Base-by-base conservation (phyloP, 2,797 vertebrate genomes). In the Premnoplex brunnescens region DNA sequence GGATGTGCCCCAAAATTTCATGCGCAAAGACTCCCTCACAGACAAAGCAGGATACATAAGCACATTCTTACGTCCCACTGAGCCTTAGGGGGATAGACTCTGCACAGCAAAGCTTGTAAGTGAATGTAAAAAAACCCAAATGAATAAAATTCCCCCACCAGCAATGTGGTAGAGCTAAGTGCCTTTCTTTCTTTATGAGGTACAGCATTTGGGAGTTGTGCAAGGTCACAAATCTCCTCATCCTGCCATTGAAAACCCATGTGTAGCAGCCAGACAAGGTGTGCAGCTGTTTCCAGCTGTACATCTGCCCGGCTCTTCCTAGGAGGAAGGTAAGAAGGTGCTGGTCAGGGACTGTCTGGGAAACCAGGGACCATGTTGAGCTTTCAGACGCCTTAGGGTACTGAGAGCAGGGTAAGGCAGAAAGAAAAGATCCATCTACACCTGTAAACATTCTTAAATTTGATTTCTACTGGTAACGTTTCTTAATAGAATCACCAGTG, bases 1-100 rank as follows among this genome's bases (percentile, higher is more conserved):
- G 87, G 87, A 91, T 74, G 32, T 83, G 89, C 92, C 91, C 69
- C 91, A 96, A 6, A 89, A 87, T 94, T 92, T 85, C 56, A 44
- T 43, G 41, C 91, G 74, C 67, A 85, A 95, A 93, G 91, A 51
- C 49, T 92, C 60, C 49, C 52, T 85, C 12, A 1, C 51, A 80
- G 90, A 60, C 85, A 37, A 91, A 91, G 62, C 62, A 75, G 44
- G 56, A 89, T 64, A 60, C 48, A 23, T 67, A 71, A 92, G 71
- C 81, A 58, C 63, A 20, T 87, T 79, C 41, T 71, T 92, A 36
- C 0, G 0, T 81, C 66, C 76, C 26, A 34, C 66, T 66, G 81
- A 89, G 80, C 81, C 68, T 91, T 46, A 55, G 12, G 81, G 80
- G 74, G 19, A n/a, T 66, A 72, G 66, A 68, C 28, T 80, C 22